Percentiles rank a stretch among this genome's conserved stretches.
Evolutionary conservation across 1,140 invertebrate genomes (phyloP).

Genomic region (Macrobrachium nipponense): DNA sequence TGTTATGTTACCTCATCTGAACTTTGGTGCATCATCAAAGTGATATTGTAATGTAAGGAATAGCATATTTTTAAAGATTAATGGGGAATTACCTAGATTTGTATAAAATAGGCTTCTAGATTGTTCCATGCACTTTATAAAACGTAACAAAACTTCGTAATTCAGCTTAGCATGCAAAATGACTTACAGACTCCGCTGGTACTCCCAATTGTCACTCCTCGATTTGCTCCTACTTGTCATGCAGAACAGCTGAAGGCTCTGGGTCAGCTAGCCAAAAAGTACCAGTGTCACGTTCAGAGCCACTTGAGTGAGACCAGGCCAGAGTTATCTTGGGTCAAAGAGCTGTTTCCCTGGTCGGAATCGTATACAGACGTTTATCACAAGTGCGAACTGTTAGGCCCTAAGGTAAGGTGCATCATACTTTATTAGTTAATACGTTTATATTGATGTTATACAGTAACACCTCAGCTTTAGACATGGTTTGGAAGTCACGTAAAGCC

Average conservation of each 20-base stretch:
- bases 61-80: too few relatives aligned
- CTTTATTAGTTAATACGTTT: too few relatives aligned
- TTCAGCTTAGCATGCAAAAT: neutral
- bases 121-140: too few relatives aligned
- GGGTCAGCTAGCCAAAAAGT: slow-evolving; percentile 77
- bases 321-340: slow-evolving; percentile 78
- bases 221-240: slow-evolving; percentile 87
- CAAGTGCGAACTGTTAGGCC: slow-evolving; percentile 77
- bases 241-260: slow-evolving; percentile 78
- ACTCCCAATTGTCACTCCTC: slow-evolving; percentile 84
- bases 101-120: too few relatives aligned
- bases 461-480: too few relatives aligned
- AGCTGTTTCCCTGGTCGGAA: slow-evolving; percentile 72
- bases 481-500: too few relatives aligned
- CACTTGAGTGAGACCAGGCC: slow-evolving; percentile 85
- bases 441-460: too few relatives aligned
- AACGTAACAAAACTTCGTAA: neutral
- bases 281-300: slow-evolving; percentile 81
- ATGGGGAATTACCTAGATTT: too few relatives aligned
- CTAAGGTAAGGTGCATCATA: slow-evolving; percentile 75
- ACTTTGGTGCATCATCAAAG: too few relatives aligned
- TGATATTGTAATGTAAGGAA: too few relatives aligned
- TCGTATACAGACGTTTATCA: slow-evolving; percentile 84
- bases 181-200: slow-evolving; percentile 77
- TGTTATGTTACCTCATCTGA: too few relatives aligned